Evolutionary conservation across 2,888 invertebrate genomes (phyloP).

Genomic region (Helobdella robusta): DNA sequence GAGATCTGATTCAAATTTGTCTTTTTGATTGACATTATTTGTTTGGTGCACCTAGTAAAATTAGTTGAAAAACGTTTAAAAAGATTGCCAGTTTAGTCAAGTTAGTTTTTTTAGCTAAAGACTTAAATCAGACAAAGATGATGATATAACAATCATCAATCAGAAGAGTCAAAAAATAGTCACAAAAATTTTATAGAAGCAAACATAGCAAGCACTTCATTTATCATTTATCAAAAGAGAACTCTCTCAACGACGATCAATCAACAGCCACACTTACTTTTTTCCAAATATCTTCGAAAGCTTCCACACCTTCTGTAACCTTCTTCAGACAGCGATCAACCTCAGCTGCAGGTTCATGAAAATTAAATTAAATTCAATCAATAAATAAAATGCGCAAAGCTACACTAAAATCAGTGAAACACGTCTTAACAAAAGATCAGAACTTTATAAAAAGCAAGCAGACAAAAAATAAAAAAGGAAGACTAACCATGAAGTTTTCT

Average conservation of each 20-base stretch:
- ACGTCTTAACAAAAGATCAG: no score
- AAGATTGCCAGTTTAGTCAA: no score
- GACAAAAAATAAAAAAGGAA: neutral
- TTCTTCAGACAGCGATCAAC: slow-evolving; percentile 99
- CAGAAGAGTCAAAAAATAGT: neutral
- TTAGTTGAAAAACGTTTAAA: neutral
- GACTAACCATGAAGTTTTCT: slow-evolving; percentile 26
- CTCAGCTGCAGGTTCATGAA: slow-evolving; percentile 57
- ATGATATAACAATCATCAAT: neutral
- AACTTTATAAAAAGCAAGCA: neutral
- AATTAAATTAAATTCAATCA: neutral
- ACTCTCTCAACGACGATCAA: no score
- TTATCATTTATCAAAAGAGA: neutral
- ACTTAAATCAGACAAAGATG: no score
- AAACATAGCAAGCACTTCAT: no score
- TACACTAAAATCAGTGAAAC: no score
- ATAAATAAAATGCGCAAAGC: neutral
- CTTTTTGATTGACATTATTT: slow-evolving; percentile 96
- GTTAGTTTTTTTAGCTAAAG: no score
- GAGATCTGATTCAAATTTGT: slow-evolving; percentile 99
- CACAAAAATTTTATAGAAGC: neutral
- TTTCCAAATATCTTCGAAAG: slow-evolving; percentile 98
- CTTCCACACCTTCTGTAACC: slow-evolving; percentile 95
- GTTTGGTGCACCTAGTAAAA: slow-evolving; percentile 77
- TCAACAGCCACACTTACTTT: slow-evolving; percentile 54